Evolutionary conservation across 2,113 vertebrate species (phyloP).

Genomic region (Felis chaus): DNA sequence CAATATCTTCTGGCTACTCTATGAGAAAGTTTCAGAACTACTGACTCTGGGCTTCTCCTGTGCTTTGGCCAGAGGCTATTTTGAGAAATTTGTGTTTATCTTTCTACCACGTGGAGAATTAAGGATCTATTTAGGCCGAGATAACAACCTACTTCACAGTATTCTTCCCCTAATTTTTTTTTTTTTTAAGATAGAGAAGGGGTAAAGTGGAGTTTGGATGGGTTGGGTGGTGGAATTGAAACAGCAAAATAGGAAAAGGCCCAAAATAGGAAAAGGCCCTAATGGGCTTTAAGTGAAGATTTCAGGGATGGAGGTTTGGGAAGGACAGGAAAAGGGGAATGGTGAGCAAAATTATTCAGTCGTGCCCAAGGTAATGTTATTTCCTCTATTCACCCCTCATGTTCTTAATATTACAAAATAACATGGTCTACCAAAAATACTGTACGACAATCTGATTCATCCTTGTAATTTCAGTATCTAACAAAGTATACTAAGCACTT

Average conservation of each 20-base stretch:
- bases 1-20: not conserved
- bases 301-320: not conserved
- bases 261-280: not conserved
- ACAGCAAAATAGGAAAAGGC: not conserved
- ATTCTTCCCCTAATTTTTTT: not conserved
- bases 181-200: no score
- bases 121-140: not conserved
- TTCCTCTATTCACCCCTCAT: not conserved
- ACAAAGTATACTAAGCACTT: not conserved
- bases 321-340: not conserved
- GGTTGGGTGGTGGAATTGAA: accelerated
- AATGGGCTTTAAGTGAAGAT: not conserved
- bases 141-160: not conserved
- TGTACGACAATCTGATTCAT: not conserved
- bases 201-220: not conserved
- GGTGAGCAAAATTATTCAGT: not conserved
- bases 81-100: not conserved
- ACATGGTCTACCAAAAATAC: not conserved
- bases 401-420: not conserved
- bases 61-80: not conserved
- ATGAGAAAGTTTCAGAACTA: not conserved
- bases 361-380: not conserved
- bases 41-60: not conserved
- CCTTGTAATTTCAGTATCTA: not conserved
- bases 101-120: not conserved